Evolutionary conservation across 2,797 vertebrate species (phyloP), one percentile per base, ranked within the genome.

Genomic region (Peromyscus attwateri): DNA sequence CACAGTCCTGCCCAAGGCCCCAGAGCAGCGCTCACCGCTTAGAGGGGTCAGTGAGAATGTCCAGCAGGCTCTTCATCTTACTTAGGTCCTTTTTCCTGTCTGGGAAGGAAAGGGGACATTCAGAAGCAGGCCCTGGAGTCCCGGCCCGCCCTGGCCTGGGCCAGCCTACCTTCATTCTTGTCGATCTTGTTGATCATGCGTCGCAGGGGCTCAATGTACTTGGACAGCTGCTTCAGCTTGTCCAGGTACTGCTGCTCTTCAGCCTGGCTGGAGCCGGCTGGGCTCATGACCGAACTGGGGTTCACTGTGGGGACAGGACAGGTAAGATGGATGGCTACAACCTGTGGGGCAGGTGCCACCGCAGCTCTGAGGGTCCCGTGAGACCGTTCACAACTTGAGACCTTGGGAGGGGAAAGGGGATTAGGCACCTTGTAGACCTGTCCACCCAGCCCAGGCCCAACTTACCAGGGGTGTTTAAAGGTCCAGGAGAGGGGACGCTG

Each of bases 101-200:
- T 99, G 99, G 95, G 97, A 97, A 23, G 89, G 55, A 96, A 70
- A 98, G 29, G 87, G 19, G 96, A 76, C n/a, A 77, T 85, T 96
- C 16, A 97, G 94, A 73, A 31, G 0, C 3, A 16, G 76, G 71
- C 27, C 40, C 52, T 2, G 43, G 62, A 11, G 1, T 1, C 60
- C 1, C 0, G 7, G 19, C 16, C 49, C 11, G 10, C 21, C 21
- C 6, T 12, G 0, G 3, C 14, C 11, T 16, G 0, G 14, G n/a
- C 13, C 13, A 5, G 75, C 21, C 93, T 90, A 99, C 99, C 99
- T 99, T 99, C 99, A 0, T 99, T 99, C 96, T 99, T 99, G 98
- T 99, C 99, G 27, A 99, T 99, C 98, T 99, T 99, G 98, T 99
- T 99, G 98, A 99, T 99, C 99, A 99, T 99, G 89, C 99, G 98